A percentile compares a stretch with the other conserved stretches of the same genome.
These are phyloP conservation scores for Allygus modestus DNA, from an alignment of 2,888 invertebrate species.

Conservation along the genomic window DNA sequence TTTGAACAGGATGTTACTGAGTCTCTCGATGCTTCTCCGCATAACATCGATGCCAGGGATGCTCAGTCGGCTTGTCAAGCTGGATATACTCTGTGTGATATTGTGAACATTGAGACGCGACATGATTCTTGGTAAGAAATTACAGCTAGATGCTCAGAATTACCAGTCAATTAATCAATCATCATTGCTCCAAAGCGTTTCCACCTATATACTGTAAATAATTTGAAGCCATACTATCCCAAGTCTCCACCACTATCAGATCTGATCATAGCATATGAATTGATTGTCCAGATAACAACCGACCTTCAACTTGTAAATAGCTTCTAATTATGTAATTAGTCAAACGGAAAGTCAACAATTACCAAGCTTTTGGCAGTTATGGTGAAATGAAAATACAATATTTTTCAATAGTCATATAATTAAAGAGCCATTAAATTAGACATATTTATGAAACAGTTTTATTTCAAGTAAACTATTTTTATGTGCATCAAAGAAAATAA, in stretches of 20 bases:
- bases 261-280: neutral
- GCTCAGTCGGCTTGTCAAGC: slow-evolving; percentile 23
- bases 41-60: slow-evolving; percentile 31
- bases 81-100: slow-evolving; percentile 35
- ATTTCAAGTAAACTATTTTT: no score
- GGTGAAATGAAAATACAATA: no score
- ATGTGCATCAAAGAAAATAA: no score
- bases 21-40: slow-evolving; percentile 27
- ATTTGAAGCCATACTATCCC: neutral
- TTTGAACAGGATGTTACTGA: slow-evolving; percentile 16
- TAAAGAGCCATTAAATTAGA: no score
- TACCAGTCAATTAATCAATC: neutral
- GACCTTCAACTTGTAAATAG: slow-evolving; percentile 41
- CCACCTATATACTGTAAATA: neutral
- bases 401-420: no score
- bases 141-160: neutral
- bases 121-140: neutral
- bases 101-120: slow-evolving; percentile 30
- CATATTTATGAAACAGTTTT: no score
- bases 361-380: neutral
- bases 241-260: neutral
- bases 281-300: slow-evolving; percentile 16
- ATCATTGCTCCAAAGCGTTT: neutral
- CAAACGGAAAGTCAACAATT: neutral
- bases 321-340: neutral